A percentile compares a stretch with the other conserved stretches of the same genome.
phyloP scores from a whole-genome alignment of 2,797 vertebrate species.

The Myotis pilosus region DNA sequence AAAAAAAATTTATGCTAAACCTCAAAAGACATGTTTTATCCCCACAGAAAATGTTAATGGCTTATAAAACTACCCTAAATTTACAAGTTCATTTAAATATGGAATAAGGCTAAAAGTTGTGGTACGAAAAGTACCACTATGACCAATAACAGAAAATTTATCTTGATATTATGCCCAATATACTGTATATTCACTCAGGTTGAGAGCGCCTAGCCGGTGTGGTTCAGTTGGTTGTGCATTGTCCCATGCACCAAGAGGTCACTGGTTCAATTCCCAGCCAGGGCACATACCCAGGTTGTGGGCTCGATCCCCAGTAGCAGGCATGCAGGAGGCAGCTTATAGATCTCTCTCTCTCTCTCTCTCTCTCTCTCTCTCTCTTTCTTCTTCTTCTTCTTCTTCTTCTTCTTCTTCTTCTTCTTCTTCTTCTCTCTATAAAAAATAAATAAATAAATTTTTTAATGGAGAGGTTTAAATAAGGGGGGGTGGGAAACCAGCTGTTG shows the following conservation, averaged over 20 bases:
- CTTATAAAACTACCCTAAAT: slow-evolving; percentile 49
- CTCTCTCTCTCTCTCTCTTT: too few relatives aligned
- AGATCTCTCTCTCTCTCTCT: too few relatives aligned
- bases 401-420: too few relatives aligned
- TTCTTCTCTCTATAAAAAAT: neutral
- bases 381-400: too few relatives aligned
- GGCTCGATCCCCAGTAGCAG: neutral
- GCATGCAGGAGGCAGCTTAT: neutral
- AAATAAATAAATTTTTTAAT: neutral
- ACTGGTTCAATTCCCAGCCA: neutral
- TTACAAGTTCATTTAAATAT: slow-evolving; percentile 53
- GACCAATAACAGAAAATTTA: slow-evolving; percentile 64
- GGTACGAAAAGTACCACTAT: slow-evolving; percentile 53
- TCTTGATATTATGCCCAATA: slow-evolving; percentile 56
- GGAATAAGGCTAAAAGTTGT: slow-evolving; percentile 26
- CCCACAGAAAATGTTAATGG: slow-evolving; percentile 65
- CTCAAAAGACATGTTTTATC: slow-evolving; percentile 29
- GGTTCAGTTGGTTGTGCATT: neutral
- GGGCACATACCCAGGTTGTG: neutral
- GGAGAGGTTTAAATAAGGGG: neutral
- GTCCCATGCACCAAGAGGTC: neutral
- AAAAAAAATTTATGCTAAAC: neutral
- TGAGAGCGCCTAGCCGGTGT: neutral
- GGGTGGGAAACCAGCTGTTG: neutral
- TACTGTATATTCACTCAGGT: neutral